Base-by-base conservation (phyloP, 2,888 invertebrate species). In the Schizotus pectinicornis region DNA sequence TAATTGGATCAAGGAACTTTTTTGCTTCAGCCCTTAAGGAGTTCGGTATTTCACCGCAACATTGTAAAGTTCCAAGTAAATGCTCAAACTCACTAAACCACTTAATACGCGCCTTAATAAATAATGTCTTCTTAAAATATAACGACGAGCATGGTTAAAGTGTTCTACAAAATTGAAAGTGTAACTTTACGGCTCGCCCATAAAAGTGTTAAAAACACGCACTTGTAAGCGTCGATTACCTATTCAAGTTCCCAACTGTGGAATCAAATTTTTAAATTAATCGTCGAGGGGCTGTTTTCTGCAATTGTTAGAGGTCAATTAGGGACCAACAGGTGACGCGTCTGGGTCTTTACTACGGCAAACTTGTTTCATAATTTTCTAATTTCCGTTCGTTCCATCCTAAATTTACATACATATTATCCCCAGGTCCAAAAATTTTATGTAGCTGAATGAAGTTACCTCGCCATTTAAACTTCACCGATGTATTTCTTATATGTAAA, bases 51-150 rank as follows among this genome's bases (percentile, higher is more conserved):
- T 65, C 56, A 57, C 22, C 22, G 22, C 22, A 22, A 22, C 22
- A 22, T 22, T 22, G 22, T 22, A 59, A 68, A 68, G 63, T 64
- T 65, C 62, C 63, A 65, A 67, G 69, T 67, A 67, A 71, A 67
- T 62, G 65, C 60, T 60, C 63, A 55, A 62, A 64, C 63, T 68
- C 63, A 61, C 59, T 56, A 64, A 65, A 68, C 68, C 70, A 68
- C 70, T 73, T 72, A 71, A 69, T 71, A 71, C 67, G 55, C 59
- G 67, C 67, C 64, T 69, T 71, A 70, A 71, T 71, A 69, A 69
- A 68, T 69, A 70, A 70, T 67, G 61, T 52, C 41, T 48, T 41
- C 38, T 56, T 55, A 52, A 62, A 56, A 62, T 62, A 62, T 63
- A 51, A 59, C 35, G 54, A 42, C 51, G 42, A 37, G 59, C 57